Base-by-base conservation (phyloP, 2,888 invertebrate genomes). In the Spicauda simplicius region DNA sequence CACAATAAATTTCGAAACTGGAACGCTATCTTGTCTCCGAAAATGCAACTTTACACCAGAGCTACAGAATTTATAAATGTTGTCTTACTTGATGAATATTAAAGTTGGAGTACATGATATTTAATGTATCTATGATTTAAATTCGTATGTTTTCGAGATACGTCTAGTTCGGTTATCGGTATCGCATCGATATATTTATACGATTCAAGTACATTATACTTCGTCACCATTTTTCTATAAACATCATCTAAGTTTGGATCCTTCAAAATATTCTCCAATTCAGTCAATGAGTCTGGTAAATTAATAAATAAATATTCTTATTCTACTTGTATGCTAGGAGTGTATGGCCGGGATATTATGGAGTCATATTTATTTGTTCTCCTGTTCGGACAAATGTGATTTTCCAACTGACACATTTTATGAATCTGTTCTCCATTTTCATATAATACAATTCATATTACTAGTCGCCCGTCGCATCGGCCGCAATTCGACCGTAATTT, bases 391-490 rank as follows among this genome's bases (percentile, higher is more conserved):
- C 91, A 92, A 68, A 89, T 82, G 68, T 92, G 91, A 0, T 78
- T 81, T 2, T 79, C 73, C 0, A 71, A 69, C 3, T 64, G 54
- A 7, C 72, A 68, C 52, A 83, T 80, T 33, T 79, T 75, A 2
- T 72, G 65, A 20, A 77, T 72, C 73, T 87, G 78, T 48, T 82
- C 74, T 0, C 92, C 93, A 8, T 90, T 81, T 37, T 93, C 92
- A 73, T 88, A 86, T 80, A 88, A 93, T 8, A 90, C 73, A 61
- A 88, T 87, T 75, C n/a, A n/a, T n/a, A n/a, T n/a, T n/a, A n/a
- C n/a, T n/a, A n/a, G n/a, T n/a, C n/a, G n/a, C n/a, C n/a, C n/a
- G n/a, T n/a, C n/a, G n/a, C n/a, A n/a, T n/a, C n/a, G n/a, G n/a
- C n/a, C n/a, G n/a, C n/a, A n/a, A n/a, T n/a, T n/a, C n/a, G n/a